phyloP scores from a whole-genome alignment of 2,888 invertebrate genomes.

The Chironomus riparius region DNA sequence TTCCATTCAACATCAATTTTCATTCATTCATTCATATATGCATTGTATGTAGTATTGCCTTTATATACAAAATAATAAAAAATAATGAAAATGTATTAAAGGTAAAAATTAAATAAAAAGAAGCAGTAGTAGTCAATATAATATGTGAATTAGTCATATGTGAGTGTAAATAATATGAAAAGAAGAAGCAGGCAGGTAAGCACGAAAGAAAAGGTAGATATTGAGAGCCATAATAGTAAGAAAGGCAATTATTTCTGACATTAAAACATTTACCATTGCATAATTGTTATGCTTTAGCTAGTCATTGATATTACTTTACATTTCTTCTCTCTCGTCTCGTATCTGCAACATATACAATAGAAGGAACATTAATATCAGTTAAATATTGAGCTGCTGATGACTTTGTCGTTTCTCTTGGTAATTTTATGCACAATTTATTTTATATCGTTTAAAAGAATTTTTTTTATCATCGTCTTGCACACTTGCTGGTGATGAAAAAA shows the following conservation, averaged over 20 bases:
- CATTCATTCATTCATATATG: background rate
- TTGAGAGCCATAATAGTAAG: background rate
- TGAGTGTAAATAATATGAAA: background rate
- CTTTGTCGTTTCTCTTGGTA: background rate
- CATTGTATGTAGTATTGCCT: background rate
- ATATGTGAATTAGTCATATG: background rate
- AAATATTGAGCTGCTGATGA: background rate
- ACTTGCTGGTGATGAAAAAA: background rate
- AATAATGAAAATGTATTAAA: too few species aligned
- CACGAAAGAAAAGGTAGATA: too few species aligned
- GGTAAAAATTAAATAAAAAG: too few species aligned
- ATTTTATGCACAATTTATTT: conserved; percentile 12
- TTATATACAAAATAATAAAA: too few species aligned
- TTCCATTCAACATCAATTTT: background rate
- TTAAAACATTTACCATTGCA: conserved; percentile 10
- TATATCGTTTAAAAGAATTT: background rate
- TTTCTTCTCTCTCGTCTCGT: background rate
- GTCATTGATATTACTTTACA: background rate
- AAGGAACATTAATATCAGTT: too few species aligned
- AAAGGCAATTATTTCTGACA: conserved; percentile 6
- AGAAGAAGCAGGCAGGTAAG: background rate
- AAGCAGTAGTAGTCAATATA: background rate
- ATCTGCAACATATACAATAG: too few species aligned
- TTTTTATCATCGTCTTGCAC: background rate
- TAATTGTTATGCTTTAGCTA: conserved; percentile 1